phyloP scores from a whole-genome alignment of 2,888 invertebrate genomes.

The Pocota personata region DNA sequence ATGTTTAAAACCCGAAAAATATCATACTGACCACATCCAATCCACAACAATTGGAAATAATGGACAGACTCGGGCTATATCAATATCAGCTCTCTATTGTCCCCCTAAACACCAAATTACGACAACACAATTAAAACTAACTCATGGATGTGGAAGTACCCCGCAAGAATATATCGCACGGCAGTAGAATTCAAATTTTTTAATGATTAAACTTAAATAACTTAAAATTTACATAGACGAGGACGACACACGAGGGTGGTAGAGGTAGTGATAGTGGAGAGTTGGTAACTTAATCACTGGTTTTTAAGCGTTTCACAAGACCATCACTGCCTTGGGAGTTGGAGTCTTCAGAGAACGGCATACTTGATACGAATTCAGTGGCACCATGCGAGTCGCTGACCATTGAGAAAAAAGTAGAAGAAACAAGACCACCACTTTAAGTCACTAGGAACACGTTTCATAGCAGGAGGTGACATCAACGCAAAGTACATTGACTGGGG shows the following conservation, averaged over 20 bases:
- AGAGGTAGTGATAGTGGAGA: not conserved
- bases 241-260: conserved; percentile 36
- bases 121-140: no score
- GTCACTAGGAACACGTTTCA: no score
- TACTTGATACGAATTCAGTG: conserved; percentile 93
- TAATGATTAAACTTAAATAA: conserved; percentile 54
- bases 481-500: no score
- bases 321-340: conserved; percentile 93
- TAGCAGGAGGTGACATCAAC: no score
- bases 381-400: conserved; percentile 95
- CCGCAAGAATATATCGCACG: conserved; percentile 45
- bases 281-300: conserved; percentile 83
- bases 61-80: no score
- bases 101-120: no score
- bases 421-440: no score
- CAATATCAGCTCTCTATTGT: no score
- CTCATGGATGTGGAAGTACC: not conserved
- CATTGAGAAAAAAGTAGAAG: no score
- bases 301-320: conserved; percentile 90
- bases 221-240: conserved; percentile 63
- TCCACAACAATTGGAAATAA: no score
- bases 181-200: conserved; percentile 60
- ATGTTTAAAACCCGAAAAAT: no score
- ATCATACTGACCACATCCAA: no score
- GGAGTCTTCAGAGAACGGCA: conserved; percentile 95